These are phyloP conservation scores for Lichenostomus cassidix DNA, from an alignment of 2,113 vertebrate genomes.

Conservation along the genomic window DNA sequence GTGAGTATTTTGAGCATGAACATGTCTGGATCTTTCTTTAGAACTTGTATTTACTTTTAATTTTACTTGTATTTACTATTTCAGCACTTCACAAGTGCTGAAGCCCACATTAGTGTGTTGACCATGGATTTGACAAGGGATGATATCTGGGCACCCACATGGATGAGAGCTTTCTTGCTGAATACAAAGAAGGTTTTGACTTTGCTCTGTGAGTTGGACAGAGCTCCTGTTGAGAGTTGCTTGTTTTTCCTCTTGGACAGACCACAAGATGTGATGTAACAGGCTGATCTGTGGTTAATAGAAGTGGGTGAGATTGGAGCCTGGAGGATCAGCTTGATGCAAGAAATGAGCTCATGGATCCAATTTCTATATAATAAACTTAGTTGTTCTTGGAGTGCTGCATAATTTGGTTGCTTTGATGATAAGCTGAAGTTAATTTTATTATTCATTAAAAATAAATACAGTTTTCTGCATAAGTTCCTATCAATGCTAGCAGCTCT, in stretches of 20 bases:
- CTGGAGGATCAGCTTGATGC: not conserved
- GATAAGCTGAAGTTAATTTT: not conserved
- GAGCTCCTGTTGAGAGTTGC: not conserved
- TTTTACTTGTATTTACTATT: not conserved
- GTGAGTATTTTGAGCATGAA: not conserved
- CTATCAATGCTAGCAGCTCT: not conserved
- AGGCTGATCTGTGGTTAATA: constrained; percentile 30
- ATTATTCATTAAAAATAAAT: not conserved
- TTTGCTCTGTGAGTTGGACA: constrained; percentile 11
- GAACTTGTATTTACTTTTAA: not conserved
- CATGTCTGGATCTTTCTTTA: not conserved
- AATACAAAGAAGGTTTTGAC: constrained; percentile 34
- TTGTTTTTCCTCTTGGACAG: constrained; percentile 23
- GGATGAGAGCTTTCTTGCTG: not conserved
- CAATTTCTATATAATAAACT: not conserved
- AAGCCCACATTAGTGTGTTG: not conserved
- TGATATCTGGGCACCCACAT: not conserved
- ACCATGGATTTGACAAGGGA: not conserved
- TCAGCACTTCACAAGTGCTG: not conserved
- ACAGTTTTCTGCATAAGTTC: not conserved
- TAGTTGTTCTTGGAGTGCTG: not conserved
- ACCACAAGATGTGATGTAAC: constrained; percentile 36
- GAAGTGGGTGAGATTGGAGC: not conserved
- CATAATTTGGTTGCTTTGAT: not conserved
- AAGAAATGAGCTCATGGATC: constrained; percentile 17